Conservation (phyloP, 2,113 vertebrate genomes). For the Dermatemys mawii region DNA sequence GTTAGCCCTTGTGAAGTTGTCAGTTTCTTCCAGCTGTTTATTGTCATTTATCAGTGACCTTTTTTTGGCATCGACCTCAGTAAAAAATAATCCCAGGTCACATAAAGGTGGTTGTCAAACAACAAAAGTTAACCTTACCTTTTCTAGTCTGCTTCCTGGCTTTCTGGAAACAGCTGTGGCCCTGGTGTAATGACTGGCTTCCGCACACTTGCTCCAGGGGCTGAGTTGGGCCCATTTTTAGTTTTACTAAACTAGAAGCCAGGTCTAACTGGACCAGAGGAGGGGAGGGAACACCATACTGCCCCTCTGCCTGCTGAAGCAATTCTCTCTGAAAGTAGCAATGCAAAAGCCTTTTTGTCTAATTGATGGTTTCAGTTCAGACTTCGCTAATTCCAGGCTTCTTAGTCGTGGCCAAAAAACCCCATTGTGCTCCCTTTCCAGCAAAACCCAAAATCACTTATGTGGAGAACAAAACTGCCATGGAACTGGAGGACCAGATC, state of each 20-base stretch:
- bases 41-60: neutral
- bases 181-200: neutral
- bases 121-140: neutral
- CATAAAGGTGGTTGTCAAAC: neutral
- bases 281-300: neutral
- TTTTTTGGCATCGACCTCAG: neutral
- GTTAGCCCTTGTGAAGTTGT: neutral
- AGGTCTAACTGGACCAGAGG: neutral
- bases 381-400: neutral
- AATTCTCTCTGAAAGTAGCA: neutral
- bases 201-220: neutral
- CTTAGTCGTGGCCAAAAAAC: neutral
- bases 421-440: constrained; percentile 57
- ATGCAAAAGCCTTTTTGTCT: neutral
- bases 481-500: constrained; percentile 94
- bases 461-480: constrained; percentile 91
- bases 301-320: neutral
- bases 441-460: constrained; percentile 98
- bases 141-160: neutral
- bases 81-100: neutral
- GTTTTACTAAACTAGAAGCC: neutral
- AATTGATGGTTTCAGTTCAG: neutral
- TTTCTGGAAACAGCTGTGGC: neutral
- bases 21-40: neutral
- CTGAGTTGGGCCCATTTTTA: neutral